Conservation (phyloP, 2,113 vertebrate genomes). For the Laticauda colubrina region DNA sequence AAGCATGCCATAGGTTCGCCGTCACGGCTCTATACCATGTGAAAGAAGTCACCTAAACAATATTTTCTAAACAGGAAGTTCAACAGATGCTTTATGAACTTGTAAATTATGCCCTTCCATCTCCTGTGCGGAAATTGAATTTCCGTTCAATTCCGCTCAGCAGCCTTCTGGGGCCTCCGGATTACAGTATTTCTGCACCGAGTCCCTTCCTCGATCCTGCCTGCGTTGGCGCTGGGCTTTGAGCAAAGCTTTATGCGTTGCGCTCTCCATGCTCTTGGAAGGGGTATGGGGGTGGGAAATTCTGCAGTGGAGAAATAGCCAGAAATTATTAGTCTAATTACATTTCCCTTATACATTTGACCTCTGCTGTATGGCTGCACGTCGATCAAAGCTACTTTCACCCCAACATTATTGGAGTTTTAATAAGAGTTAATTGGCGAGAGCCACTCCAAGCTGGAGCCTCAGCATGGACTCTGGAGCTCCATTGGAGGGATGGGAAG, state of each 20-base stretch:
- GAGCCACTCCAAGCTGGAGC: conserved; percentile 12
- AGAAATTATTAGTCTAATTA: conserved; percentile 65
- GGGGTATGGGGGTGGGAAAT: neutral
- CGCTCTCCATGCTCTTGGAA: neutral
- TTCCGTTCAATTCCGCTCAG: neutral
- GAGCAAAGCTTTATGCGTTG: neutral
- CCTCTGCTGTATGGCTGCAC: conserved; percentile 21
- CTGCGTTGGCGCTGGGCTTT: no score
- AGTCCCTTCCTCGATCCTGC: neutral
- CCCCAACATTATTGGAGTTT: conserved; percentile 42
- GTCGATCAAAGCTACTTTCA: conserved; percentile 55
- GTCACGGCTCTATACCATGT: no score
- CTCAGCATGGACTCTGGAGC: neutral
- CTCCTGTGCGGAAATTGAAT: neutral
- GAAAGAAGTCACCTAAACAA: neutral
- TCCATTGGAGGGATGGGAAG: neutral
- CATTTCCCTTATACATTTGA: conserved; percentile 62
- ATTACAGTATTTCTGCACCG: neutral
- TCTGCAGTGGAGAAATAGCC: conserved; percentile 13
- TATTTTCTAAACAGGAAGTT: neutral
- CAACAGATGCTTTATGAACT: neutral
- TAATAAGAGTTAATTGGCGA: conserved; percentile 53
- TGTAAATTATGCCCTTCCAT: neutral
- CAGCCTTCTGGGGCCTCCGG: neutral
- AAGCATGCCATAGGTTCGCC: no score